Percentiles rank a stretch among this genome's conserved stretches.
phyloP scores from a whole-genome alignment of 1,140 invertebrate species.

The Nylanderia fulva region DNA sequence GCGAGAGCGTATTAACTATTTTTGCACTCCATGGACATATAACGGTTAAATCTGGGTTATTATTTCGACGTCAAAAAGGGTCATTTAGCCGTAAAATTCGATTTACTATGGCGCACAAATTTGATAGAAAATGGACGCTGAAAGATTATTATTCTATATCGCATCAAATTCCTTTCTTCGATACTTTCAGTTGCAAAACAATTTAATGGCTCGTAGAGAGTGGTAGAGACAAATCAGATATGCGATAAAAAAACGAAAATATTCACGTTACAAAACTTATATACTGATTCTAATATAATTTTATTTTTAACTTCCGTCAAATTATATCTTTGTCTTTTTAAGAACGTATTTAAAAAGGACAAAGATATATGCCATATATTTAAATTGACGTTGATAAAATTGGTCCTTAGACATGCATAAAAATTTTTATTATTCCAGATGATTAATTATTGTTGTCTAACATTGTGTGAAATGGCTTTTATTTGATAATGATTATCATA shows the following conservation, averaged over 20 bases:
- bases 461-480: not conserved
- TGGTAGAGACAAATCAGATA: not conserved
- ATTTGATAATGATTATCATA: not conserved
- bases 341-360: too few relatives aligned
- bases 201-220: conserved; percentile 10
- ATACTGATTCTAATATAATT: too few relatives aligned
- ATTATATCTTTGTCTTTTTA: too few relatives aligned
- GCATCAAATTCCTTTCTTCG: conserved; percentile 44
- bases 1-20: conserved; percentile 54
- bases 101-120: conserved; percentile 52
- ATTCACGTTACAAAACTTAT: too few relatives aligned
- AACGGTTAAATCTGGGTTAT: conserved; percentile 60
- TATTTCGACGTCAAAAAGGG: conserved; percentile 59
- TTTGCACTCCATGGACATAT: conserved; percentile 43
- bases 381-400: too few relatives aligned
- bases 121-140: conserved; percentile 51
- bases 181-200: conserved; percentile 29
- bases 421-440: not conserved
- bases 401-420: too few relatives aligned
- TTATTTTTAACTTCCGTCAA: too few relatives aligned
- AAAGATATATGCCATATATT: too few relatives aligned
- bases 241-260: not conserved
- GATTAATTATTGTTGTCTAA: not conserved
- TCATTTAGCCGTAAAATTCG: conserved; percentile 56
- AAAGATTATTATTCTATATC: conserved; percentile 61